Conservation (phyloP, 2,113 vertebrate genomes). For the Oryzias woworae region DNA sequence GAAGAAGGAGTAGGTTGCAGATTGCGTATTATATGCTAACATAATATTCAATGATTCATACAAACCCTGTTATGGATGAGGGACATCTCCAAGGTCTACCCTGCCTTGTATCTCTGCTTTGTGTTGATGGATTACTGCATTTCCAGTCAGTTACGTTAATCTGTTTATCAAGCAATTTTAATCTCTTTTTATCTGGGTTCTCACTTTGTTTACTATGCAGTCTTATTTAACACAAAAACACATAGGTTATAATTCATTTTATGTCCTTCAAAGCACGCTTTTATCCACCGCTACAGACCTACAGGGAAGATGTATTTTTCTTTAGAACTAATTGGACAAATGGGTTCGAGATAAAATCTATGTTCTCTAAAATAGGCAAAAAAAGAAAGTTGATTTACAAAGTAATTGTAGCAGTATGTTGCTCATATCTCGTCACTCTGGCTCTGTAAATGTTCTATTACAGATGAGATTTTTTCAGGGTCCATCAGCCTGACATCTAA, state of each 20-base stretch:
- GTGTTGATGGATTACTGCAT: no score
- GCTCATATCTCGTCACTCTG: slow-evolving; percentile 20
- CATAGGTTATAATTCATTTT: background rate
- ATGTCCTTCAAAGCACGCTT: background rate
- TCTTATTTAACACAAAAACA: background rate
- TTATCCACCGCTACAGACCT: background rate
- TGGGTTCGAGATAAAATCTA: slow-evolving; percentile 23
- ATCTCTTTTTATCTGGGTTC: background rate
- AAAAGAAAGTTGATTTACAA: background rate
- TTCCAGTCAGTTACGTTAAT: no score
- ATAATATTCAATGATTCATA: no score
- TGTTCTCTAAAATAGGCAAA: slow-evolving; percentile 27
- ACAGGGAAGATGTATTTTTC: background rate
- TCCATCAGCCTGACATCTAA: slow-evolving; percentile 23
- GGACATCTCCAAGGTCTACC: no score
- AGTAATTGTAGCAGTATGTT: slow-evolving; percentile 11
- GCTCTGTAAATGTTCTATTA: slow-evolving; percentile 33
- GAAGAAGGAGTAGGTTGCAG: no score
- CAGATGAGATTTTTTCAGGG: background rate
- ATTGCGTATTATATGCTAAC: no score
- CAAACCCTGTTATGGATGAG: no score
- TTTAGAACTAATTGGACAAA: slow-evolving; percentile 16
- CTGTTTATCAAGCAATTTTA: background rate
- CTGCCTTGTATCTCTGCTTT: no score
- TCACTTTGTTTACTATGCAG: background rate